Conservation (phyloP, 2,888 invertebrate species). For the Nymphalis c-album region DNA sequence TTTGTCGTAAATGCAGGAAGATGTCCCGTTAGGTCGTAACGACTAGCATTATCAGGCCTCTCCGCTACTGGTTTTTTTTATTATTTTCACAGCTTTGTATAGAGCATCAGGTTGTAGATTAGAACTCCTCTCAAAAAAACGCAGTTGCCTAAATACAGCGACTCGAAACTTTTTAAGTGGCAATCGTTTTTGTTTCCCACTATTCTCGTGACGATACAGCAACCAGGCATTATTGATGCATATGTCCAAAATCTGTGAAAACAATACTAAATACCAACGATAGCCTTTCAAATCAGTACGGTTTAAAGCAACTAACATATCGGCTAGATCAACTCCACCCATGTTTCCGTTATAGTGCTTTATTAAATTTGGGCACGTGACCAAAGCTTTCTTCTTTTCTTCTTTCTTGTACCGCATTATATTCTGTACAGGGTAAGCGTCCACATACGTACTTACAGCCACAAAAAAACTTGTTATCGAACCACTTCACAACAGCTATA, state of each 20-base stretch:
- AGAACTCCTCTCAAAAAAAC: conserved; percentile 3
- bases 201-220: conserved; percentile 2
- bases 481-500: conserved; percentile 36
- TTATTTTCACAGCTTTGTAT: not conserved
- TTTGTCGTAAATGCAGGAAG: conserved; percentile 4
- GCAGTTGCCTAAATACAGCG: conserved; percentile 4
- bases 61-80: conserved; percentile 3
- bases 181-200: not conserved
- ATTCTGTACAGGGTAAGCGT: conserved; percentile 25
- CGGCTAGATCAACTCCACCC: conserved; percentile 39
- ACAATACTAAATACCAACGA: conserved; percentile 42
- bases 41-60: conserved; percentile 5
- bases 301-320: conserved; percentile 45
- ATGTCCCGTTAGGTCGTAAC: conserved; percentile 4
- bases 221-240: too few species aligned
- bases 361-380: conserved; percentile 32
- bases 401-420: conserved; percentile 35
- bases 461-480: conserved; percentile 34
- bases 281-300: conserved; percentile 43
- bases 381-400: conserved; percentile 32
- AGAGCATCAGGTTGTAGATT: conserved; percentile 5
- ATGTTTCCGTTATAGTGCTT: conserved; percentile 39
- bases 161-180: not conserved
- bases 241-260: conserved; percentile 16
- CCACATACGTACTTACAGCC: conserved; percentile 7